Evolutionary conservation across 1,140 invertebrate genomes (phyloP), one percentile per base, ranked within the genome.

Genomic region (Saccostrea echinata): DNA sequence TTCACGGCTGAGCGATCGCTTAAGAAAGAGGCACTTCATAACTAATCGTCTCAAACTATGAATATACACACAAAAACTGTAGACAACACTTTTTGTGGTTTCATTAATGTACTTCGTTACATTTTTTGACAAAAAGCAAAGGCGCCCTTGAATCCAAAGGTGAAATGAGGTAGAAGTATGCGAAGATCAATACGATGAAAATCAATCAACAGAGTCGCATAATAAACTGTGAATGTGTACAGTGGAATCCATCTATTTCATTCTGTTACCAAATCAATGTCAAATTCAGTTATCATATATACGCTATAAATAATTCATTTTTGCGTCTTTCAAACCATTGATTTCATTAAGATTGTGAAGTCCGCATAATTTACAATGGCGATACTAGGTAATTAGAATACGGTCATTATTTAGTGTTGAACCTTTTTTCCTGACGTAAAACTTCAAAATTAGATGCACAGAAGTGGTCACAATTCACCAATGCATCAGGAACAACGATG

Each of bases 41-140:
- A 33, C 68, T 76, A 76, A 76, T 76, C 68, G 68, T 76, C 68
- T 76, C 68, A 76, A 61, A 76, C 68, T 76, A 30, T 76, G 68
- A 76, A 33, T 76, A 76, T 76, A 76, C 68, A 30, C 27, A 30
- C 55, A 61, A 61, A 61, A 21, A 21, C 24, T 16, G 68, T 33
- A 16, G 68, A 33, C 4, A 30, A 76, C 68, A 76, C 27, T 76
- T 76, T 76, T 76, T 30, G 68, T 76, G 68, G 24, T 76, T 76
- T 8, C 24, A 76, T 16, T 76, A 33, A 76, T 30, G 68, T 76
- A 30, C 27, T 3, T 64, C 24, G 64, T 71, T 71, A 30, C n/a
- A 71, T 24, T 71, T 71, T 30, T 16, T 0, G 13, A 2, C 11
- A 30, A 30, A 27, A 30, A 33, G 24, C 27, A 13, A 76, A 30